Base-by-base conservation (phyloP, 2,888 invertebrate genomes). In the Noctua pronuba region DNA sequence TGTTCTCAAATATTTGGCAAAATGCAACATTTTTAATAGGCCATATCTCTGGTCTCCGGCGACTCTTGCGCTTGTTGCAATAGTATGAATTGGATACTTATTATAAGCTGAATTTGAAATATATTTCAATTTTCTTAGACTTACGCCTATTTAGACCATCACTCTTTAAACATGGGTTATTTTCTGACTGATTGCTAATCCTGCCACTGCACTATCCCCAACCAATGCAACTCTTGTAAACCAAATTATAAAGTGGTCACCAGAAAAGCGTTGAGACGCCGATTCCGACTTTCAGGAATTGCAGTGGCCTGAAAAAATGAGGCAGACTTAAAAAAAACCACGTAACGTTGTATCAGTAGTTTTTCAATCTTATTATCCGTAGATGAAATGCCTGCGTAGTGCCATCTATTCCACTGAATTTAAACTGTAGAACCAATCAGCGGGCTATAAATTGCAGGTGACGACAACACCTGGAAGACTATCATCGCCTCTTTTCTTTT, bases 281-380 rank as follows among this genome's bases (percentile, higher is more conserved):
- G n/a, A 18, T 52, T 69, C 46, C 2, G 21, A 8, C 18, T 52
- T 69, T 38, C 18, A 24, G 16, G 10, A 60, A 16, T 31, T 44
- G 16, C 10, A 62, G 18, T 31, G 41, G 28, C 31, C 31, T 24
- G 31, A 10, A 31, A 71, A 60, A 68, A 0, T 21, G 4, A 70
- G n/a, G 18, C n/a, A 21, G 38, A 52, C 13, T 24, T 28, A 16
- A 41, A 18, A 44, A 13, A 28, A 49, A 68, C 13, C 8, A 64
- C 31, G 18, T 44, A 44, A 35, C 18, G 31, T 35, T 28, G 16
- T 24, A 60, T 8, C 16, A 24, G 24, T 24, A 71, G 38, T 10
- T 65, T 55, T 65, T 66, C 38, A 35, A 58, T 66, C 60, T n/a
- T 31, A 21, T 31, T 31, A 67, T 74, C 41, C 18, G 18, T 74